Conservation (phyloP, 2,113 vertebrate species). For the Upupa epops region DNA sequence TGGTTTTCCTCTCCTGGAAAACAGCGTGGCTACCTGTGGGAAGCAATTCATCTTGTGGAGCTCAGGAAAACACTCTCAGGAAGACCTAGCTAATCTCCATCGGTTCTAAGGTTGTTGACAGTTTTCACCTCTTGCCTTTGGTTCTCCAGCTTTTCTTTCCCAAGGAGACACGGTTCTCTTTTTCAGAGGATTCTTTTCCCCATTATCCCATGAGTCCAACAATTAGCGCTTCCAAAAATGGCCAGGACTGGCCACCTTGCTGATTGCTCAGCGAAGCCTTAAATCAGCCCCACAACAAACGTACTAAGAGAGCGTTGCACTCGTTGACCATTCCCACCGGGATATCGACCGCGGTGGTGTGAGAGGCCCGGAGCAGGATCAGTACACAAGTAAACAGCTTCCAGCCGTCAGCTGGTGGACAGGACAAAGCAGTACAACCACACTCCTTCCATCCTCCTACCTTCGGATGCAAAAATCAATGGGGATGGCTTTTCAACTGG, state of each 20-base stretch:
- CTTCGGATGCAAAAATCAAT: neutral
- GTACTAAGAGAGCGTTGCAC: neutral
- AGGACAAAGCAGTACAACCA: neutral
- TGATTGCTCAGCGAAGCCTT: neutral
- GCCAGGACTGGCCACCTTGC: neutral
- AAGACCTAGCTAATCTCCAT: neutral
- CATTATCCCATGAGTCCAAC: neutral
- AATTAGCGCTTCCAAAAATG: neutral
- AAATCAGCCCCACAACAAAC: neutral
- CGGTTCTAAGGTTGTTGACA: neutral
- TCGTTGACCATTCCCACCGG: neutral
- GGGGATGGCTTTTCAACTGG: neutral
- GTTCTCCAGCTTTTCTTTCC: neutral
- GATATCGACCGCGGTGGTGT: neutral
- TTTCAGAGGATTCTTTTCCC: neutral
- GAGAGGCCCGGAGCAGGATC: neutral
- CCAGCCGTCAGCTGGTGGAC: slow-evolving; percentile 18
- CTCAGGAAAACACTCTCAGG: accelerated
- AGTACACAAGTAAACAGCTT: neutral
- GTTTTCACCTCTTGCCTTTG: neutral
- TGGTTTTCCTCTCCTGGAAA: neutral
- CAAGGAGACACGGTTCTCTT: neutral
- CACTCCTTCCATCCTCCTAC: neutral
- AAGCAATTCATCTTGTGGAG: neutral
- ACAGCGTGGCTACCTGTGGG: neutral